Percentiles rank a stretch among this genome's conserved stretches.
These are phyloP conservation scores for Apus apus DNA, from an alignment of 2,113 vertebrate species.

Conservation along the genomic window DNA sequence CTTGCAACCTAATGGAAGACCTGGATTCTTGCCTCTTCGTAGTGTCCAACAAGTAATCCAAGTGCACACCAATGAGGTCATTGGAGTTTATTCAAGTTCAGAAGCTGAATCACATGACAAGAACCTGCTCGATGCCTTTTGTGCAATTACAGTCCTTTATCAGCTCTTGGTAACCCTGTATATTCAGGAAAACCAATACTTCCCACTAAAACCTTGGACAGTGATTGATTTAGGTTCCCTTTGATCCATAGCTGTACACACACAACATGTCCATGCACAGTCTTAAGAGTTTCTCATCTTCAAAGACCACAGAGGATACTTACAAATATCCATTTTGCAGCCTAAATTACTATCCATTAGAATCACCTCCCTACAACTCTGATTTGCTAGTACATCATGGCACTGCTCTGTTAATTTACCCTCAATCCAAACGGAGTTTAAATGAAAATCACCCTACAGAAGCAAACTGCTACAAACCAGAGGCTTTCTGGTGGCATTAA, in stretches of 20 bases:
- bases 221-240: neutral
- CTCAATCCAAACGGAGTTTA: neutral
- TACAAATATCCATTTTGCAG: neutral
- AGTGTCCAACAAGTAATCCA: conserved; percentile 17
- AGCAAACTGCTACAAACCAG: neutral
- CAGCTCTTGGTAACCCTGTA: neutral
- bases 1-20: neutral
- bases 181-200: neutral
- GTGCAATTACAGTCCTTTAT: neutral
- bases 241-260: neutral
- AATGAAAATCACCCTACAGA: neutral
- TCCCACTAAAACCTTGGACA: neutral
- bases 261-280: neutral
- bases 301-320: neutral
- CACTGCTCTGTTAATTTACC: neutral
- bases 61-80: conserved; percentile 24
- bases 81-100: conserved; percentile 33
- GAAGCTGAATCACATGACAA: conserved; percentile 16
- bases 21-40: conserved; percentile 29
- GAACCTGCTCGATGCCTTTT: conserved; percentile 27
- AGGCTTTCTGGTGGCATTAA: neutral
- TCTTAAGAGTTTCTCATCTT: neutral
- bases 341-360: neutral
- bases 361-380: neutral
- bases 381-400: neutral